A percentile compares a stretch with the other conserved stretches of the same genome.
These are phyloP conservation scores for Lipophrys pholis DNA, from an alignment of 2,113 vertebrate genomes.

Conservation along the genomic window DNA sequence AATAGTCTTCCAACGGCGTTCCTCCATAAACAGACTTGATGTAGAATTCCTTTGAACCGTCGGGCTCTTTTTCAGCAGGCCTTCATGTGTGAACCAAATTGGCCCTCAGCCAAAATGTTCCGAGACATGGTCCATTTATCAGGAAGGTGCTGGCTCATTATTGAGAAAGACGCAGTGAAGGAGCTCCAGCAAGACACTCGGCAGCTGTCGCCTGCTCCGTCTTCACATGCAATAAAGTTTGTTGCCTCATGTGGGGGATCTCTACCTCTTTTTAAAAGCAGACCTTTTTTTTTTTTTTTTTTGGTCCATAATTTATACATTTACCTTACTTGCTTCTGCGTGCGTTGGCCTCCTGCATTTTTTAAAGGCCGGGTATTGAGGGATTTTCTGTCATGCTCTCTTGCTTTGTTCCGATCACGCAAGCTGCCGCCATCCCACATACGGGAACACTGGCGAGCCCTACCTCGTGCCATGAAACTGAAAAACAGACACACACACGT, in stretches of 20 bases:
- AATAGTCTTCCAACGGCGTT: not conserved
- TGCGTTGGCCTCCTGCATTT: constrained; percentile 90
- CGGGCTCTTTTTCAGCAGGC: not conserved
- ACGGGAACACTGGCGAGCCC: constrained; percentile 64
- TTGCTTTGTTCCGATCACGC: constrained; percentile 88
- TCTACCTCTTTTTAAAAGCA: constrained; percentile 79
- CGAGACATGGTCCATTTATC: constrained; percentile 53
- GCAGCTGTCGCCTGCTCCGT: constrained; percentile 52
- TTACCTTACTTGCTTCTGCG: constrained; percentile 86
- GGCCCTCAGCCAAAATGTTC: constrained; percentile 49
- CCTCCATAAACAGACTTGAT: not conserved
- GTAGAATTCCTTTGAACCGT: constrained; percentile 1
- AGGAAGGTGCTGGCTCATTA: constrained; percentile 64
- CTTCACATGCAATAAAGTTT: constrained; percentile 79
- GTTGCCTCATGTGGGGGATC: constrained; percentile 80
- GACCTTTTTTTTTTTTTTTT: constrained; percentile 64
- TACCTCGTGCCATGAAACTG: constrained; percentile 44
- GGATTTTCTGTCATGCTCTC: constrained; percentile 89
- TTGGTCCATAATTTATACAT: constrained; percentile 84
- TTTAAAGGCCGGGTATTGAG: constrained; percentile 90
- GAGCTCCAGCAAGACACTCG: constrained; percentile 28
- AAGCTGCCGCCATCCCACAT: constrained; percentile 81
- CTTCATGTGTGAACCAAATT: not conserved
- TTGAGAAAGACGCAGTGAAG: constrained; percentile 35
- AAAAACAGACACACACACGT: constrained; percentile 27